These are phyloP conservation scores for Nebria ingens DNA, from an alignment of 1,140 invertebrate species.

Conservation along the genomic window DNA sequence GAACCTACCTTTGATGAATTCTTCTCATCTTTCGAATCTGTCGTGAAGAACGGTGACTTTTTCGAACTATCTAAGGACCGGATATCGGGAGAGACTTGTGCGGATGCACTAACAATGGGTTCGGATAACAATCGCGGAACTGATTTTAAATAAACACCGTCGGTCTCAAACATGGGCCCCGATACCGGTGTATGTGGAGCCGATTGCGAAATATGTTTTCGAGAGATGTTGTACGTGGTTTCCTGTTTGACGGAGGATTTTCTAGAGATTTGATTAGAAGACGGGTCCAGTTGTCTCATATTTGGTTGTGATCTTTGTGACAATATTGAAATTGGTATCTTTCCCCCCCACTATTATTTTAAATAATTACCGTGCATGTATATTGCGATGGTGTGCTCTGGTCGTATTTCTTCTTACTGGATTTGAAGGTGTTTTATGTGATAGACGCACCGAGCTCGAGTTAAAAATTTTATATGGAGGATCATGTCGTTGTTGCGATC, in stretches of 20 bases:
- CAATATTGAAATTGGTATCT: no score
- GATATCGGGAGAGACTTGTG: slow-evolving; percentile 5
- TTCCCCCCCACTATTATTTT: no score
- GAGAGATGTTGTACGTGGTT: slow-evolving; percentile 20
- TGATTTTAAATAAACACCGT: slow-evolving; percentile 21
- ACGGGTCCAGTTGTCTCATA: slow-evolving; percentile 31
- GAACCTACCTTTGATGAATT: slow-evolving; percentile 16
- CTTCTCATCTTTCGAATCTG: slow-evolving; percentile 5
- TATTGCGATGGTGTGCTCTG: slow-evolving; percentile 31
- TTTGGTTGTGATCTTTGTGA: slow-evolving; percentile 30
- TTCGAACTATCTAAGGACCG: slow-evolving; percentile 11
- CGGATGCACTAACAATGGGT: slow-evolving; percentile 22
- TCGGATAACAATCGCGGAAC: slow-evolving; percentile 30
- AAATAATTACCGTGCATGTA: slow-evolving; percentile 30
- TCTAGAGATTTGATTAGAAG: slow-evolving; percentile 24
- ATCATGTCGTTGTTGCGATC: slow-evolving; percentile 34
- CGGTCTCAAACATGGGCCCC: slow-evolving; percentile 18
- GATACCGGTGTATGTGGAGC: slow-evolving; percentile 33
- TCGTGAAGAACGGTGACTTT: slow-evolving; percentile 16
- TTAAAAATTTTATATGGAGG: slow-evolving; percentile 34
- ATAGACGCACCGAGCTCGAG: slow-evolving; percentile 41
- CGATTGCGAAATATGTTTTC: slow-evolving; percentile 29
- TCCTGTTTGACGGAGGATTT: slow-evolving; percentile 26
- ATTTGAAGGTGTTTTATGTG: slow-evolving; percentile 32
- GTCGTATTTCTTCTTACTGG: slow-evolving; percentile 42